phyloP scores from a whole-genome alignment of 1,140 invertebrate species.

The Araneus ventricosus region DNA sequence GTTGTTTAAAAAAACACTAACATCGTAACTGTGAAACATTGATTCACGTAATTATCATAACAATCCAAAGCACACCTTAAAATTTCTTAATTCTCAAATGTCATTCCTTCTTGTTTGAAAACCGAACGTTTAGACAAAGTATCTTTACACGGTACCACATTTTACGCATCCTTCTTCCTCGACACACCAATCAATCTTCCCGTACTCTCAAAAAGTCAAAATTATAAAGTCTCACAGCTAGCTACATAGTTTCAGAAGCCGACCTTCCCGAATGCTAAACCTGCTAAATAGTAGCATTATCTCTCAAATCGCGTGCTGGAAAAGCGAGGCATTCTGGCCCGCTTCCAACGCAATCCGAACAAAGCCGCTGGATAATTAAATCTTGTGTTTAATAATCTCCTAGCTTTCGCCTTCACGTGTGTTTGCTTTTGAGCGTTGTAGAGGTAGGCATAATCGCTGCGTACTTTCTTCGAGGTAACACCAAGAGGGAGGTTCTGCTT shows the following conservation, averaged over 20 bases:
- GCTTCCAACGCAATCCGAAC: constrained; percentile 49
- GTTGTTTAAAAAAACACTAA: too few relatives aligned
- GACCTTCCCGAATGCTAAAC: background rate
- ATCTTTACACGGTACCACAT: too few relatives aligned
- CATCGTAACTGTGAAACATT: too few relatives aligned
- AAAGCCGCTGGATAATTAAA: constrained; percentile 59
- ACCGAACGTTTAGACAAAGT: too few relatives aligned
- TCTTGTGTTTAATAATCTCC: constrained; percentile 57
- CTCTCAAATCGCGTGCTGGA: constrained; percentile 10
- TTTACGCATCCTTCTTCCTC: background rate
- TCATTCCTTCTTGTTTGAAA: too few relatives aligned
- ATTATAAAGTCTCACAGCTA: background rate
- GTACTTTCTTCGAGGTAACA: background rate
- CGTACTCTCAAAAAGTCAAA: background rate
- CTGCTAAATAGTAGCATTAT: constrained; percentile 60
- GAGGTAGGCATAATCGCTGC: background rate
- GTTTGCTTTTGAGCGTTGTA: constrained; percentile 58
- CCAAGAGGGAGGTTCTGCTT: background rate
- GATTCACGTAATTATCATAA: too few relatives aligned
- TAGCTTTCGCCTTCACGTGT: constrained; percentile 45
- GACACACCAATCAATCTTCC: background rate
- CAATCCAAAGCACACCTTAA: too few relatives aligned
- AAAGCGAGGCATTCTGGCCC: constrained; percentile 11
- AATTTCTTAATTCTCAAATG: too few relatives aligned
- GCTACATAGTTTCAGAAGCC: background rate